A percentile compares a stretch with the other conserved stretches of the same genome.
phyloP scores from a whole-genome alignment of 2,797 vertebrate species.

The Synaphobranchus kaupii region DNA sequence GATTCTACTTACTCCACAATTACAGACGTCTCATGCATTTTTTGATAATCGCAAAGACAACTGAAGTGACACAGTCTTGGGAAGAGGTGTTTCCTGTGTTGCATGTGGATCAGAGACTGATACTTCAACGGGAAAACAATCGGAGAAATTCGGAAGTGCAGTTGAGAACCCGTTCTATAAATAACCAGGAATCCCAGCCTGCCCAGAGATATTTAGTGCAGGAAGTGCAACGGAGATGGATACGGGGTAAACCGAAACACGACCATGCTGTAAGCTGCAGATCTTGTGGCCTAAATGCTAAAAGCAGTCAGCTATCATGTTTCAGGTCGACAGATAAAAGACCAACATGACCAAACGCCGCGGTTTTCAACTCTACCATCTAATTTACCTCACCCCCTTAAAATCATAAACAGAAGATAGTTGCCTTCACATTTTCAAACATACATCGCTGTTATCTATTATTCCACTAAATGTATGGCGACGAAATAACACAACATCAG shows the following conservation, averaged over 20 bases:
- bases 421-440: neutral
- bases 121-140: slow-evolving; percentile 26
- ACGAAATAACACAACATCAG: neutral
- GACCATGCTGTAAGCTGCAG: neutral
- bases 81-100: slow-evolving; percentile 20
- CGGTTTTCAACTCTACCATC: neutral
- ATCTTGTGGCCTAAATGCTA: neutral
- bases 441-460: neutral
- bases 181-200: slow-evolving; percentile 24
- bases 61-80: slow-evolving; percentile 3
- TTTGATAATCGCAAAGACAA: neutral
- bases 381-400: neutral
- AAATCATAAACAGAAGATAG: neutral
- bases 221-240: slow-evolving; percentile 28
- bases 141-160: slow-evolving; percentile 30
- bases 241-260: slow-evolving; percentile 21
- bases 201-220: slow-evolving; percentile 26
- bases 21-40: neutral
- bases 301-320: slow-evolving; percentile 11
- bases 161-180: slow-evolving; percentile 22
- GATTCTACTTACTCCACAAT: neutral
- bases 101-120: slow-evolving; percentile 20
- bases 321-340: slow-evolving; percentile 7
- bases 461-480: neutral
- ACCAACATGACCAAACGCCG: neutral